Evolutionary conservation across 2,113 vertebrate genomes (phyloP).

Genomic region (Protobothrops mucrosquamatus): DNA sequence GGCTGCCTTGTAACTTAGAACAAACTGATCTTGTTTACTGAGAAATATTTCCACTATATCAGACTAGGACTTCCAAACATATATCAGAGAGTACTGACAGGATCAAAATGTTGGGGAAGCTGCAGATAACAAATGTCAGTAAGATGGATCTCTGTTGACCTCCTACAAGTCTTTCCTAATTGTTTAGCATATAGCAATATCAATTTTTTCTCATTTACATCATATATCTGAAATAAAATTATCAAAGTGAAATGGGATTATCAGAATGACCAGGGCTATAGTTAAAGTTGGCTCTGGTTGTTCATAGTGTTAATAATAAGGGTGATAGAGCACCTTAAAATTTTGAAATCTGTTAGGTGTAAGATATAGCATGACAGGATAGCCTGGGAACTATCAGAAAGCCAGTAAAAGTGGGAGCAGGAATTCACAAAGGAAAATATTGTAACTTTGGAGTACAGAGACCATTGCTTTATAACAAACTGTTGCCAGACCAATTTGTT

Average conservation of each 20-base stretch:
- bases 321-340: not conserved
- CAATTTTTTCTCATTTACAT: not conserved
- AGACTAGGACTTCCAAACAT: not conserved
- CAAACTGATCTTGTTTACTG: not conserved
- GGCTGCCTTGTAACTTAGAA: constrained; percentile 9
- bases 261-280: not conserved
- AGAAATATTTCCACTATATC: not conserved
- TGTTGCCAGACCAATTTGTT: not conserved
- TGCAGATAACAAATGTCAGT: not conserved
- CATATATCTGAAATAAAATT: not conserved
- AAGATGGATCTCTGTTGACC: not conserved
- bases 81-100: not conserved
- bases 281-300: not conserved
- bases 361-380: not conserved
- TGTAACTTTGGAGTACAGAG: not conserved
- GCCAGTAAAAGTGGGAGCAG: not conserved
- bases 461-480: not conserved
- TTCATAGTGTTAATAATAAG: not conserved
- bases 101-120: not conserved
- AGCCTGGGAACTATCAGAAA: not conserved
- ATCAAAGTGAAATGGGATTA: not conserved
- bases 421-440: not conserved
- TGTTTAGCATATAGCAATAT: not conserved
- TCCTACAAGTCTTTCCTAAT: not conserved
- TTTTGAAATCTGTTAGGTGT: not conserved